Conservation (phyloP, 2,113 vertebrate genomes). For the Malurus cyaneus region DNA sequence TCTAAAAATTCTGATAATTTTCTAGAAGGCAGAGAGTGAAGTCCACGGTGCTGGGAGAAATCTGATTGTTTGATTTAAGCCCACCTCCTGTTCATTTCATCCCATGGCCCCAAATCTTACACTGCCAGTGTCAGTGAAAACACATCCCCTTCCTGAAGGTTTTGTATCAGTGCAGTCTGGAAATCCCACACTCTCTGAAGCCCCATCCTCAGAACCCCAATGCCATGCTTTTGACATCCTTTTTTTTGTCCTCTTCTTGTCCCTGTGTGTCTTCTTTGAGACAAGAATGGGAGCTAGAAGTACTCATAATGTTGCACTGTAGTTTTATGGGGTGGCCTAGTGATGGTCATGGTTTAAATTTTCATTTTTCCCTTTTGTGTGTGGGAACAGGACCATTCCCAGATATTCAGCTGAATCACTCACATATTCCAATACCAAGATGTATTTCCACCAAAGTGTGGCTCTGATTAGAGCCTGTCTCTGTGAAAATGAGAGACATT, state of each 20-base stretch:
- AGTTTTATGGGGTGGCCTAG: neutral
- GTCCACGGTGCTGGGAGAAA: rapidly evolving
- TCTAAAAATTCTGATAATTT: neutral
- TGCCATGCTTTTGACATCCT: neutral
- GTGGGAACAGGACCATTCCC: neutral
- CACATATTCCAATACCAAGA: neutral
- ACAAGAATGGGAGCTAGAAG: neutral
- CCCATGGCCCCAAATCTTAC: rapidly evolving
- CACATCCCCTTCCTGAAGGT: neutral
- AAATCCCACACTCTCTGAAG: neutral
- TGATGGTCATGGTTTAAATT: neutral
- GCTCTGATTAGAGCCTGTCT: neutral
- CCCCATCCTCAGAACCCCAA: neutral
- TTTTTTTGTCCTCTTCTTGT: neutral
- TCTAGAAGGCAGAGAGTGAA: neutral
- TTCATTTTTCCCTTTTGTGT: neutral
- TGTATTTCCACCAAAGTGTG: neutral
- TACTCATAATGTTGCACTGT: rapidly evolving
- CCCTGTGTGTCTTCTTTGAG: neutral
- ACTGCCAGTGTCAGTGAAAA: rapidly evolving
- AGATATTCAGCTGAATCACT: neutral
- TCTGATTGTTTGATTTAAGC: neutral
- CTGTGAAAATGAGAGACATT: neutral
- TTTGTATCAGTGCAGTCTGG: neutral
- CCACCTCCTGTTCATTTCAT: neutral